Evolutionary conservation across 2,797 vertebrate genomes (phyloP).

Genomic region (Clamator glandarius): DNA sequence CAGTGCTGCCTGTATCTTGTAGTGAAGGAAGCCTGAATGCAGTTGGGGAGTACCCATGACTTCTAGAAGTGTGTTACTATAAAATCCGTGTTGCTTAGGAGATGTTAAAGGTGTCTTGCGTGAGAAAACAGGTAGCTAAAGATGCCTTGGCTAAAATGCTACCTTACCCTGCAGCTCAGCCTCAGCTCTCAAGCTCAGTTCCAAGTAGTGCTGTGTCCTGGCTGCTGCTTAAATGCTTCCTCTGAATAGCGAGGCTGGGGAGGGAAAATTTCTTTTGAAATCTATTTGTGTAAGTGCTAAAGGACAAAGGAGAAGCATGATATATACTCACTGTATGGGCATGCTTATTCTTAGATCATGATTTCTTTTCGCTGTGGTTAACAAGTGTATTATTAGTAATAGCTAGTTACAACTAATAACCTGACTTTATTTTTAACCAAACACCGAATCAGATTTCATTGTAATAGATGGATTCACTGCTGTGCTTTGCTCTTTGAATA

Average conservation of each 20-base stretch:
- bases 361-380: neutral
- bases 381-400: conserved; percentile 37
- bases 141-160: neutral
- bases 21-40: neutral
- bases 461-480: neutral
- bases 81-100: neutral
- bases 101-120: neutral
- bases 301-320: conserved; percentile 10
- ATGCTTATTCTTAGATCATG: conserved; percentile 23
- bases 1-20: neutral
- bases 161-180: neutral
- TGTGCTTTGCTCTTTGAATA: conserved; percentile 21
- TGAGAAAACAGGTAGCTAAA: neutral
- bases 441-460: conserved; percentile 32
- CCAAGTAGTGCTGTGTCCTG: neutral
- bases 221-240: neutral
- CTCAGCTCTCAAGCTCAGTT: neutral
- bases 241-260: neutral
- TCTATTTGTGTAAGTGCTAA: conserved; percentile 9
- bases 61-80: neutral
- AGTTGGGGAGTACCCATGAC: neutral
- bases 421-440: conserved; percentile 56
- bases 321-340: neutral
- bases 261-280: conserved; percentile 1
- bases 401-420: conserved; percentile 46